Conservation (phyloP, 1,140 invertebrate species). For the Orchesella cincta region DNA sequence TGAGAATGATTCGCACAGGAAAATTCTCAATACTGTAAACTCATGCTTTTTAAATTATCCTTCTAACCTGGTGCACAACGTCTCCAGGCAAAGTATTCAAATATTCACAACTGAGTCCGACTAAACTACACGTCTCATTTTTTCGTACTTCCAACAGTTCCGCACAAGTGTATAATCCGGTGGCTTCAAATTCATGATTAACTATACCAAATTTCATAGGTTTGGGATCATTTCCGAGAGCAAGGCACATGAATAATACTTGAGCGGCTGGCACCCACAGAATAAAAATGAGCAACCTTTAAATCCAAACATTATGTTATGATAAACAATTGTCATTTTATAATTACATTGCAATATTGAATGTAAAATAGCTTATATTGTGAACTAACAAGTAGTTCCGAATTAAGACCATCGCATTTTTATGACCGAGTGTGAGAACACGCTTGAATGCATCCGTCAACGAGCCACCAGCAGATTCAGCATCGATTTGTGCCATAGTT, state of each 20-base stretch:
- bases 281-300: slow-evolving; percentile 80
- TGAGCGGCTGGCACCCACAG: slow-evolving; percentile 73
- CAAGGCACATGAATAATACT: slow-evolving; percentile 61
- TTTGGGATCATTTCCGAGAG: slow-evolving; percentile 82
- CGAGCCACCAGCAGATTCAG: background rate
- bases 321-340: background rate
- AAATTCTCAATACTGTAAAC: too few species aligned
- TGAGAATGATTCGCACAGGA: too few species aligned
- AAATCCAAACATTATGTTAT: too few species aligned
- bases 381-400: slow-evolving; percentile 28
- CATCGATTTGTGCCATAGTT: background rate
- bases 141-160: background rate
- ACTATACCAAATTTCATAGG: slow-evolving; percentile 79
- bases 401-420: slow-evolving; percentile 39
- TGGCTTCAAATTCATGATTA: slow-evolving; percentile 69
- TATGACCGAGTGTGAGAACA: slow-evolving; percentile 33
- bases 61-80: too few species aligned
- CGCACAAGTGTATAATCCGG: background rate
- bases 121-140: slow-evolving; percentile 20
- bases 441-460: slow-evolving; percentile 21
- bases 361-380: background rate
- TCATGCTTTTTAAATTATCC: too few species aligned
- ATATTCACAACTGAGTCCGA: slow-evolving; percentile 71
- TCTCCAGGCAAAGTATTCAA: slow-evolving; percentile 52
- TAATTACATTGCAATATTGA: too few species aligned